phyloP scores from a whole-genome alignment of 2,113 vertebrate species.

The Puntigrus tetrazona region DNA sequence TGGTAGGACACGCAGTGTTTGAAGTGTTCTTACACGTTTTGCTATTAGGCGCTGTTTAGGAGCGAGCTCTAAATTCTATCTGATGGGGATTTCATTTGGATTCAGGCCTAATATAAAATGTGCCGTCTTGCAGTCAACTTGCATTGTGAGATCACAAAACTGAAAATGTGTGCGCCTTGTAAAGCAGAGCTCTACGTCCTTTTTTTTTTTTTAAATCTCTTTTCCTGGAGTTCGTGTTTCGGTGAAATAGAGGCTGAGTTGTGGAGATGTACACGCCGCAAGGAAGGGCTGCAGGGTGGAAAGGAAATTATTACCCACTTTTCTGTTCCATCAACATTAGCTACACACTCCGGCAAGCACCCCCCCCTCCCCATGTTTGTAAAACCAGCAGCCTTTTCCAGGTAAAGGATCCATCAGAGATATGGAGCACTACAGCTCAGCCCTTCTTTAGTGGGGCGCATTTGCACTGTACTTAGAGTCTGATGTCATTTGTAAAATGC shows the following conservation, averaged over 20 bases:
- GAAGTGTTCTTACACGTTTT: constrained; percentile 40
- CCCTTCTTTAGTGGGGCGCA: not conserved
- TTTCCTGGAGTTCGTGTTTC: constrained; percentile 52
- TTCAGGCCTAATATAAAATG: constrained; percentile 37
- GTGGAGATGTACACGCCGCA: constrained; percentile 57
- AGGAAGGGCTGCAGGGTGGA: constrained; percentile 55
- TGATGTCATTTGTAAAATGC: constrained; percentile 15
- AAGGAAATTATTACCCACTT: constrained; percentile 56
- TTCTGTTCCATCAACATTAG: constrained; percentile 57
- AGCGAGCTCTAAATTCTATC: constrained; percentile 29
- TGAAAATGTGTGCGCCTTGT: constrained; percentile 3
- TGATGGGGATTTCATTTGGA: constrained; percentile 29
- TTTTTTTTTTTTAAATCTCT: constrained; percentile 21
- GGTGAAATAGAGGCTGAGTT: constrained; percentile 67
- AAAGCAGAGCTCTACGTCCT: constrained; percentile 60
- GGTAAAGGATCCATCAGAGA: constrained; percentile 44
- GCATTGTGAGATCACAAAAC: constrained; percentile 9
- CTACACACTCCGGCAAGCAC: constrained; percentile 40
- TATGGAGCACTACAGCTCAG: constrained; percentile 5
- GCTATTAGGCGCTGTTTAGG: constrained; percentile 39
- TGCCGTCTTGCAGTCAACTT: constrained; percentile 27
- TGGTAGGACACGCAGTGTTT: constrained; percentile 27
- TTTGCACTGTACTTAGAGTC: not conserved
- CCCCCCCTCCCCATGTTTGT: constrained; percentile 44
- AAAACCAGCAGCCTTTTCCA: constrained; percentile 52